Base-by-base conservation (phyloP, 1,140 invertebrate species). In the Olivierus martensii region DNA sequence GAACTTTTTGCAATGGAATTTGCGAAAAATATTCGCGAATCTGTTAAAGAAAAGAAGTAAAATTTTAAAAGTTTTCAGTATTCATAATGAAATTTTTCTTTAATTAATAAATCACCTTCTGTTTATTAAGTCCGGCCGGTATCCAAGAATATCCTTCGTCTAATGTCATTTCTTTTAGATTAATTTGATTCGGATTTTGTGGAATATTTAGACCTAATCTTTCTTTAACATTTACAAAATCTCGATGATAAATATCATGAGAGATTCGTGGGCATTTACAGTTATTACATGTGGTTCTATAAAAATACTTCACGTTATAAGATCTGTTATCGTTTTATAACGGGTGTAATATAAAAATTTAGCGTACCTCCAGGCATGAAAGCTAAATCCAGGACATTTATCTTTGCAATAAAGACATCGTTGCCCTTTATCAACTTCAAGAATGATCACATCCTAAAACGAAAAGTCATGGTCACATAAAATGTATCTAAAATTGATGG, bases 171-270 rank as follows among this genome's bases (percentile, higher is more conserved):
- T 67, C 66, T 44, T 60, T 63, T 28, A 28, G 9, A 28, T 28
- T 28, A 9, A 28, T 28, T 9, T 59, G 62, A 11, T 51, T 55
- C 5, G 53, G 21, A 36, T 44, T 52, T 50, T 64, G 63, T 66
- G 55, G 58, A 28, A 6, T 9, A 60, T 81, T 78, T 61, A 88
- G 79, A 15, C 86, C 87, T 17, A 91, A 75, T 1, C 87, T 68
- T 56, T 88, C 84, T 19, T 80, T 73, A 3, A 87, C 81, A 56
- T 82, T 84, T 17, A 83, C 79, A 73, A 84, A 81, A 70, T 89
- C 86, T 66, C 88, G 83, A 66, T 90, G 86, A 69, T 84, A 88
- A 52, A 91, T 80, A 60, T 87, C 85, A 69, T 90, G 86, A 21
- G 76, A 70, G 59, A 90, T 83, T 22, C 87, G 75, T 3, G 85